These are phyloP conservation scores for Limnephilus rhombicus DNA, from an alignment of 2,888 invertebrate genomes.

Conservation along the genomic window DNA sequence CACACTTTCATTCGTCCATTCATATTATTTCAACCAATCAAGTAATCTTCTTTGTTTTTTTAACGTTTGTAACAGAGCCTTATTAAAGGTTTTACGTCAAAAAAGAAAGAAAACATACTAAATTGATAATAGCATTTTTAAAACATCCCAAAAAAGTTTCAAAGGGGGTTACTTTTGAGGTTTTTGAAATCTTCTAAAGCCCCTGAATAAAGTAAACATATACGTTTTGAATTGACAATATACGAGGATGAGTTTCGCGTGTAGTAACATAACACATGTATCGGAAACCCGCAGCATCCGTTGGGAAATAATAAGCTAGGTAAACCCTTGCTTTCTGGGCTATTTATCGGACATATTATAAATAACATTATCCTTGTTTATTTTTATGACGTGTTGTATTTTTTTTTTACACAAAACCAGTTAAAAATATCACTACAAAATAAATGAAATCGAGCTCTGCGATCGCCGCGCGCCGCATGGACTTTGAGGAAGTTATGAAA, in stretches of 20 bases:
- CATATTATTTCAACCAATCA: too few relatives aligned
- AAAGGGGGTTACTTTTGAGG: neutral
- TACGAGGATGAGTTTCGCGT: neutral
- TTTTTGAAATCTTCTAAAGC: neutral
- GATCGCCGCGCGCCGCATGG: too few relatives aligned
- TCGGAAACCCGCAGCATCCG: neutral
- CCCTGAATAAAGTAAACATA: neutral
- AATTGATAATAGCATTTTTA: neutral
- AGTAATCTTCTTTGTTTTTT: too few relatives aligned
- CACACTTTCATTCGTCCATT: too few relatives aligned
- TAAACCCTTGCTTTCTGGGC: neutral
- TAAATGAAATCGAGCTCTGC: too few relatives aligned
- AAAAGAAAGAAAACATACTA: neutral
- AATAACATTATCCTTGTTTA: too few relatives aligned
- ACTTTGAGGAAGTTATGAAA: too few relatives aligned
- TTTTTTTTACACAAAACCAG: too few relatives aligned
- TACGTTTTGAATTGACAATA: neutral
- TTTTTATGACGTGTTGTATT: too few relatives aligned
- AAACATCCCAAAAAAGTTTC: neutral
- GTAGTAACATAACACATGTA: neutral
- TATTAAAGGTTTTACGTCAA: neutral
- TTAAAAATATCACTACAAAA: too few relatives aligned
- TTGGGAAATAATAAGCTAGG: neutral
- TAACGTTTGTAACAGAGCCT: too few relatives aligned
- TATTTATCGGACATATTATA: too few relatives aligned